phyloP scores from a whole-genome alignment of 1,140 invertebrate genomes.

The Pseudomyrmex flavicornis region DNA sequence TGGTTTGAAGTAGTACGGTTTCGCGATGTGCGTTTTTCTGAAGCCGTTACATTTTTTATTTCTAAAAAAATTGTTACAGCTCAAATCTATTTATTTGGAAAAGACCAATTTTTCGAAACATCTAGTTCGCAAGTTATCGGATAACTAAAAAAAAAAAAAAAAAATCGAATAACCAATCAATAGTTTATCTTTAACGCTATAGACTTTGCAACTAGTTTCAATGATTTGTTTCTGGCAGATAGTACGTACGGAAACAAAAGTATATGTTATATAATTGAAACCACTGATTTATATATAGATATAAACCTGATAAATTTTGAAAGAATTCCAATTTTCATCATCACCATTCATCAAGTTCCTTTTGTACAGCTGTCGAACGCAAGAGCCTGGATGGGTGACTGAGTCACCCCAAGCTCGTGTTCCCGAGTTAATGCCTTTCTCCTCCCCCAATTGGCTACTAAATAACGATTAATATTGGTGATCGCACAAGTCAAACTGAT shows the following conservation, averaged over 20 bases:
- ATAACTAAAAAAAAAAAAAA: neutral
- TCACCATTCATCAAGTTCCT: slow-evolving; percentile 40
- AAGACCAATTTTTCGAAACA: neutral
- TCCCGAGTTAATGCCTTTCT: slow-evolving; percentile 26
- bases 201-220: neutral
- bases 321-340: slow-evolving; percentile 14
- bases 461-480: slow-evolving; percentile 24
- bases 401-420: neutral
- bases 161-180: neutral
- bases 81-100: neutral
- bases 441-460: neutral
- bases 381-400: slow-evolving; percentile 52
- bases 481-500: slow-evolving; percentile 3
- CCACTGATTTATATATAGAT: slow-evolving; percentile 10
- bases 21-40: neutral
- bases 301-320: slow-evolving; percentile 6
- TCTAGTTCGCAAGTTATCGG: neutral
- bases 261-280: neutral
- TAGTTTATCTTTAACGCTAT: neutral
- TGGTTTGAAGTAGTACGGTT: neutral
- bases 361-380: slow-evolving; percentile 41
- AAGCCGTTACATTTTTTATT: neutral
- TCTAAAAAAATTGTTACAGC: neutral
- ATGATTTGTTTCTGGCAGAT: neutral
- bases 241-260: neutral